Percentiles rank a stretch among this genome's conserved stretches.
phyloP scores from a whole-genome alignment of 2,888 invertebrate genomes.

The Amphipyra tragopoginis region DNA sequence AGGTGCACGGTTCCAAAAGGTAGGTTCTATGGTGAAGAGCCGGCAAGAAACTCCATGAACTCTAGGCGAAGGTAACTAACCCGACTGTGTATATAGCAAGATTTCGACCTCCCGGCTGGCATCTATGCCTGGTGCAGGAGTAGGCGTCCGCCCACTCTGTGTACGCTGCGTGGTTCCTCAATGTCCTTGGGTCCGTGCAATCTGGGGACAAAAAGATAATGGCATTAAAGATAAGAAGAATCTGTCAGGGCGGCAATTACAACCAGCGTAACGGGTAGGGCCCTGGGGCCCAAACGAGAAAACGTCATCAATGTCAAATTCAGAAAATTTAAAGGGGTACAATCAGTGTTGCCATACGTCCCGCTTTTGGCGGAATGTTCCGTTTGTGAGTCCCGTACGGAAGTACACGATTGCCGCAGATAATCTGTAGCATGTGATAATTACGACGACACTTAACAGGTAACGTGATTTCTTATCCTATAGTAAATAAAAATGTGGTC shows the following conservation, averaged over 20 bases:
- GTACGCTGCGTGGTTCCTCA: slow-evolving; percentile 81
- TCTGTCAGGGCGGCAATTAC: too few relatives aligned
- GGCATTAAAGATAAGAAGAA: not conserved
- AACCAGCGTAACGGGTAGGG: too few relatives aligned
- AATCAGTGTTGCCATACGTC: too few relatives aligned
- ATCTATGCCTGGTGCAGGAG: slow-evolving; percentile 84
- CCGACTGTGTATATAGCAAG: slow-evolving; percentile 86
- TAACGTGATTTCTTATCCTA: not conserved
- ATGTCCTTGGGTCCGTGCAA: slow-evolving; percentile 83
- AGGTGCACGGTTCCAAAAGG: too few relatives aligned
- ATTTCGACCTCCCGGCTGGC: slow-evolving; percentile 84
- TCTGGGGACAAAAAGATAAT: slow-evolving; percentile 57
- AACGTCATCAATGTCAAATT: too few relatives aligned
- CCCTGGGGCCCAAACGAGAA: too few relatives aligned
- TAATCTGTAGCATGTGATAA: not conserved
- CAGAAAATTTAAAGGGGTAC: too few relatives aligned
- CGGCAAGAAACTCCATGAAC: too few relatives aligned
- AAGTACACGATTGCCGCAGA: not conserved
- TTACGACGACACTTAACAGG: not conserved
- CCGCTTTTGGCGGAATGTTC: too few relatives aligned
- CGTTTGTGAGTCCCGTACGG: too few relatives aligned
- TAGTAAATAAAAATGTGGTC: not conserved
- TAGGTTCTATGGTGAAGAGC: too few relatives aligned
- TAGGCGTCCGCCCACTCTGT: slow-evolving; percentile 87
- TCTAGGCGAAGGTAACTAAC: slow-evolving; percentile 59